These are phyloP conservation scores for Dendropsophus ebraccatus DNA, from an alignment of 2,113 vertebrate genomes.

Conservation along the genomic window DNA sequence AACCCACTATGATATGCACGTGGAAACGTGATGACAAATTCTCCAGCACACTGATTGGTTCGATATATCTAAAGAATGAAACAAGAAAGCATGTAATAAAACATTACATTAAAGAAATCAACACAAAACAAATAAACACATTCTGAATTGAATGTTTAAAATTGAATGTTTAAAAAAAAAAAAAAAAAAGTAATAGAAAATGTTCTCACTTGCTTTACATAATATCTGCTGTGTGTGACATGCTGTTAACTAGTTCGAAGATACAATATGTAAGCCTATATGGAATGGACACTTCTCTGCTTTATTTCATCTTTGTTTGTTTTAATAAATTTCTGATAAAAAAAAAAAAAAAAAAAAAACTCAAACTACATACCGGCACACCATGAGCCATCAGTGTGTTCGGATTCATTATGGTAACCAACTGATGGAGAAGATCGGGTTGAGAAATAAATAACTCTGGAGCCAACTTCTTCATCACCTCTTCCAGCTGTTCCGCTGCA, in stretches of 20 bases:
- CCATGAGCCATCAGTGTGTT: conserved; percentile 96
- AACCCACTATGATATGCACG: conserved; percentile 98
- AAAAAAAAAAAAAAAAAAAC: too few relatives aligned
- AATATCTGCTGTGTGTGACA: too few relatives aligned
- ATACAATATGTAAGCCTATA: too few relatives aligned
- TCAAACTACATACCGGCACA: conserved; percentile 96
- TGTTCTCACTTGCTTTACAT: too few relatives aligned
- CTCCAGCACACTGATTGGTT: conserved; percentile 97
- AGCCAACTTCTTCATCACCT: conserved; percentile 95
- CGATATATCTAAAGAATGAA: conserved; percentile 83
- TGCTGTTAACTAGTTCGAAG: too few relatives aligned
- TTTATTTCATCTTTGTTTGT: too few relatives aligned
- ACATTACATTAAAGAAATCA: too few relatives aligned
- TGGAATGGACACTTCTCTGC: too few relatives aligned
- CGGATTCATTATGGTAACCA: conserved; percentile 99
- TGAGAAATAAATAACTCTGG: conserved; percentile 96
- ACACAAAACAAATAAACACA: conserved; percentile 8
- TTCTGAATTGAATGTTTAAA: conserved; percentile 48
- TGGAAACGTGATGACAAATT: conserved; percentile 97
- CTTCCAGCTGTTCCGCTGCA: conserved; percentile 94
- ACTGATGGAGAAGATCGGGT: conserved; percentile 96
- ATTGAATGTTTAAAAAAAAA: too few relatives aligned
- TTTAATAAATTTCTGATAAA: too few relatives aligned
- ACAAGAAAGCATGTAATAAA: conserved; percentile 26
- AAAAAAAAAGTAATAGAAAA: not conserved